Evolutionary conservation across 2,113 vertebrate genomes (phyloP).

Genomic region (Osmerus mordax): DNA sequence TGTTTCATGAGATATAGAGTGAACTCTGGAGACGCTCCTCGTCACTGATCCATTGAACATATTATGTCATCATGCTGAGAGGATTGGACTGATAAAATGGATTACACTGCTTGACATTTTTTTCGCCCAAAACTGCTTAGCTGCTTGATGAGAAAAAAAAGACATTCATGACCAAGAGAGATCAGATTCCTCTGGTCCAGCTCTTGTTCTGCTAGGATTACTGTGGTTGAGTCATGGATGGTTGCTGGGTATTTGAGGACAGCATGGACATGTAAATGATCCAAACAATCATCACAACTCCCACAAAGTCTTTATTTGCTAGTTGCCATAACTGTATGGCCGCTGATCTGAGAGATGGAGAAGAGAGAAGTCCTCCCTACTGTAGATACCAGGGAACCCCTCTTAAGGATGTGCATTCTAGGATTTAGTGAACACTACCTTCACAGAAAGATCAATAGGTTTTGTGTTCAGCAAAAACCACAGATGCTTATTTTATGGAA

Average conservation of each 20-base stretch:
- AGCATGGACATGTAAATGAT: not conserved
- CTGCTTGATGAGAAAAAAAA: slow-evolving; percentile 36
- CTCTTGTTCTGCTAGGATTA: slow-evolving; percentile 26
- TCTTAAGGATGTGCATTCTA: too few relatives aligned
- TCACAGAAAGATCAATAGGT: slow-evolving; percentile 1
- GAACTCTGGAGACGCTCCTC: slow-evolving; percentile 33
- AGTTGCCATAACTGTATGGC: too few relatives aligned
- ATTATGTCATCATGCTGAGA: slow-evolving; percentile 62
- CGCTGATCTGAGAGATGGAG: too few relatives aligned
- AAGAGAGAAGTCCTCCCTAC: too few relatives aligned
- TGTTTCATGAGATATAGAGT: slow-evolving; percentile 18
- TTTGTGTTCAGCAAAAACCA: not conserved
- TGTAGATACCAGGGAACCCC: too few relatives aligned
- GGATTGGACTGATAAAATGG: slow-evolving; percentile 64
- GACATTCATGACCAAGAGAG: slow-evolving; percentile 10
- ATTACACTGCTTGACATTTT: slow-evolving; percentile 65
- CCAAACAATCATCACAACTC: too few relatives aligned
- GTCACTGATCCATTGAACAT: slow-evolving; percentile 50
- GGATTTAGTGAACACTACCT: not conserved
- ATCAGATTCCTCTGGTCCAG: slow-evolving; percentile 27
- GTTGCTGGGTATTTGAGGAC: slow-evolving; percentile 10
- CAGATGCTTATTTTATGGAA: slow-evolving; percentile 2
- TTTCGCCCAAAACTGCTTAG: slow-evolving; percentile 58
- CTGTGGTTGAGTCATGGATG: slow-evolving; percentile 24
- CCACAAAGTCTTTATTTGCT: too few relatives aligned